These are phyloP conservation scores for Mycalesis mineus DNA, from an alignment of 2,888 invertebrate species.

Conservation along the genomic window DNA sequence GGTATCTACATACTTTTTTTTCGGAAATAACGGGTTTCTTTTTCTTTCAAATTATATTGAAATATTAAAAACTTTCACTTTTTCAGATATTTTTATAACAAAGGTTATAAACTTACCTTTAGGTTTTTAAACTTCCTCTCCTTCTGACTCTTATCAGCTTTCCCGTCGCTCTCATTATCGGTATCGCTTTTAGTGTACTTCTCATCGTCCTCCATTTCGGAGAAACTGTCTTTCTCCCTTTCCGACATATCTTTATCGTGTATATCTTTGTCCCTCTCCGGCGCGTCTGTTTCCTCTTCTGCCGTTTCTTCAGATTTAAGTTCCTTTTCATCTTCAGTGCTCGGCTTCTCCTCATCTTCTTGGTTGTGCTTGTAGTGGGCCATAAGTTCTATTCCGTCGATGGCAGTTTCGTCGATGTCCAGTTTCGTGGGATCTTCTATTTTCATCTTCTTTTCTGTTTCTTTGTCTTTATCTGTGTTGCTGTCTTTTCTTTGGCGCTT, in stretches of 20 bases:
- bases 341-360: constrained; percentile 63
- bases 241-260: constrained; percentile 52
- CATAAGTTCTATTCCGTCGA: constrained; percentile 74
- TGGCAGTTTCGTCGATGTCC: constrained; percentile 71
- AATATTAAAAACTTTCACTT: no score
- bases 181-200: constrained; percentile 69
- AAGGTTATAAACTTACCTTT: constrained; percentile 46
- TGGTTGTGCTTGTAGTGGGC: constrained; percentile 57
- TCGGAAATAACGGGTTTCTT: no score
- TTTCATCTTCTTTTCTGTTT: constrained; percentile 64
- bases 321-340: constrained; percentile 65
- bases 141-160: constrained; percentile 46
- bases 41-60: no score
- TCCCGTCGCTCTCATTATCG: constrained; percentile 70
- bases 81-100: no score
- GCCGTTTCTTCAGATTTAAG: constrained; percentile 51
- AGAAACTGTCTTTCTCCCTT: constrained; percentile 68
- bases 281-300: constrained; percentile 50
- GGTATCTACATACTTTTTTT: no score
- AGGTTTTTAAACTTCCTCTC: constrained; percentile 63
- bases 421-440: constrained; percentile 50
- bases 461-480: constrained; percentile 73
- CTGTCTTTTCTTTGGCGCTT: constrained; percentile 80
- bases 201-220: constrained; percentile 73
- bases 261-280: constrained; percentile 37